Percentiles rank a stretch among this genome's conserved stretches.
phyloP scores from a whole-genome alignment of 2,113 vertebrate species.

The Cryptotis parvus region DNA sequence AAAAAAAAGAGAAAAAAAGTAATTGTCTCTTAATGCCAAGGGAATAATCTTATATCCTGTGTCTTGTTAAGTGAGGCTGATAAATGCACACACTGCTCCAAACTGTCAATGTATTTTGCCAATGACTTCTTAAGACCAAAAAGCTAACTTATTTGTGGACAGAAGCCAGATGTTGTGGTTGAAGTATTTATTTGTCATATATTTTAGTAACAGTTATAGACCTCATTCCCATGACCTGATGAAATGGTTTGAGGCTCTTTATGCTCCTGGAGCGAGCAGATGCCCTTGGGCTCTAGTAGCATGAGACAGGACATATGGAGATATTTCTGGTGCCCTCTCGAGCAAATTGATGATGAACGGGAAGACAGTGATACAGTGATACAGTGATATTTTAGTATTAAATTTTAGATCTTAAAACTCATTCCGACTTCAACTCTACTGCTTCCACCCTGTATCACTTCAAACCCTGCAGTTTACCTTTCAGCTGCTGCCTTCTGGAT shows the following conservation, averaged over 20 bases:
- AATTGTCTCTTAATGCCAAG: background rate
- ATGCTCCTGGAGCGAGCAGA: too few relatives aligned
- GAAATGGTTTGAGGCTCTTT: too few relatives aligned
- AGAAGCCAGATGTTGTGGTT: slow-evolving; percentile 29
- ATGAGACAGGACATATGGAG: too few relatives aligned
- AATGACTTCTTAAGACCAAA: slow-evolving; percentile 18
- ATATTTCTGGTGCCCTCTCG: too few relatives aligned
- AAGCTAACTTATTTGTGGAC: background rate
- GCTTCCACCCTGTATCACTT: background rate
- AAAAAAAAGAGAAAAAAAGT: too few relatives aligned
- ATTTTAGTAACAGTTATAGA: too few relatives aligned
- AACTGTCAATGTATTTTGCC: background rate
- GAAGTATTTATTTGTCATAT: background rate
- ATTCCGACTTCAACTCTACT: background rate
- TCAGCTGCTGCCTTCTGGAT: background rate
- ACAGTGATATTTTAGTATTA: too few relatives aligned
- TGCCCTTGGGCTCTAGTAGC: too few relatives aligned
- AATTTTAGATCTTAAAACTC: background rate
- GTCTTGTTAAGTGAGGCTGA: slow-evolving; percentile 22
- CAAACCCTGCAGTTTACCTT: background rate
- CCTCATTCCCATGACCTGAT: too few relatives aligned
- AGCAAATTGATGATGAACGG: too few relatives aligned
- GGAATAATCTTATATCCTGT: background rate
- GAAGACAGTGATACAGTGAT: too few relatives aligned
- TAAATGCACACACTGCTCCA: background rate